Percentiles rank a stretch among this genome's conserved stretches.
phyloP scores from a whole-genome alignment of 2,888 invertebrate genomes.

The Plemyria rubiginata region DNA sequence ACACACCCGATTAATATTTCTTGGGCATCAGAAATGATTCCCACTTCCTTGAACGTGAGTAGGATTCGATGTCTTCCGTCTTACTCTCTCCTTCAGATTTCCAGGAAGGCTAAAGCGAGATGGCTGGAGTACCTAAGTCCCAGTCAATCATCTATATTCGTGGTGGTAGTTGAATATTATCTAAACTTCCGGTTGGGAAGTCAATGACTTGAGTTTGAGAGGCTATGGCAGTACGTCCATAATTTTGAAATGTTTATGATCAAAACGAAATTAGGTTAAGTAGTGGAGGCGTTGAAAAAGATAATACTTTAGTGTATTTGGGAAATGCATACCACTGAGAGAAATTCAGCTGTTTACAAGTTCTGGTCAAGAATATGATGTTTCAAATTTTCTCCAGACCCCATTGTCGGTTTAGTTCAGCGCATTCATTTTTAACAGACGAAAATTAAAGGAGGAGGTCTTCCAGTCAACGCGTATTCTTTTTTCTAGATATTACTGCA shows the following conservation, averaged over 20 bases:
- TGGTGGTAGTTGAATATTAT: constrained; percentile 80
- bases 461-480: no score
- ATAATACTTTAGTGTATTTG: constrained; percentile 16
- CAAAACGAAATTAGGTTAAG: constrained; percentile 30
- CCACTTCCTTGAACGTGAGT: constrained; percentile 80
- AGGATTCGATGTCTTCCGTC: constrained; percentile 64
- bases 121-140: constrained; percentile 37
- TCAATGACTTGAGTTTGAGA: constrained; percentile 61
- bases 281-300: constrained; percentile 26
- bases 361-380: constrained; percentile 9
- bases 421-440: no score
- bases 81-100: constrained; percentile 45
- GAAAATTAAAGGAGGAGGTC: no score
- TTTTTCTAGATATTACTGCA: no score
- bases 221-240: constrained; percentile 31
- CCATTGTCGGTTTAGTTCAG: no score
- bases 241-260: constrained; percentile 37
- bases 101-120: constrained; percentile 52
- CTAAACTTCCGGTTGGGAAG: constrained; percentile 76
- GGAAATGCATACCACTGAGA: constrained; percentile 22
- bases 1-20: constrained; percentile 76
- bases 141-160: constrained; percentile 83
- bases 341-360: constrained; percentile 10
- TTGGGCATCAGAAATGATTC: constrained; percentile 73
- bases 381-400: background rate